Evolutionary conservation across 1,140 invertebrate species (phyloP).

Genomic region (Periplaneta americana): DNA sequence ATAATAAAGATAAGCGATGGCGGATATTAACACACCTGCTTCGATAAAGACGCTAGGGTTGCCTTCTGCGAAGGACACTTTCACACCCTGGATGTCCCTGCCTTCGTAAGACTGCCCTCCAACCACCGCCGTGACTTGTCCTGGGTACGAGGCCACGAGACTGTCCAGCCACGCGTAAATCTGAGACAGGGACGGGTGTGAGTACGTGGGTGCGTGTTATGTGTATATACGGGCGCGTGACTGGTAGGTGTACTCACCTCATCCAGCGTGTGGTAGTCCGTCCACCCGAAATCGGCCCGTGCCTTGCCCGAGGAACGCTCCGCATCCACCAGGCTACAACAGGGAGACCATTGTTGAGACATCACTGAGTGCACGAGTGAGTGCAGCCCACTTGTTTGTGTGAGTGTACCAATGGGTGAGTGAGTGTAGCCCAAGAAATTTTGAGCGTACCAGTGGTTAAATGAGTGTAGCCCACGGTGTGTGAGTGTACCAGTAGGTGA

Average conservation of each 20-base stretch:
- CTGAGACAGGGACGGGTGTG: neutral
- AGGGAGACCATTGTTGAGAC: too few species aligned
- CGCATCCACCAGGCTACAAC: neutral
- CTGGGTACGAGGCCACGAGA: neutral
- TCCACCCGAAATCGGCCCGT: constrained; percentile 11
- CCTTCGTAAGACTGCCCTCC: constrained; percentile 4
- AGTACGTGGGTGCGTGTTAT: neutral
- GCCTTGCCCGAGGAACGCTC: neutral
- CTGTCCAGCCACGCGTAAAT: constrained; percentile 12
- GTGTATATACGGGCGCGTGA: neutral
- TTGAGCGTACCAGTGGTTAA: too few species aligned
- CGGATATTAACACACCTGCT: too few species aligned
- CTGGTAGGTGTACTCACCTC: constrained; percentile 4
- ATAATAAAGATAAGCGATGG: too few species aligned
- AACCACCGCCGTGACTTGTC: neutral
- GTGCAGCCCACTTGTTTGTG: too few species aligned
- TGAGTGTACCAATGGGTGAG: too few species aligned
- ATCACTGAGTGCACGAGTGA: too few species aligned
- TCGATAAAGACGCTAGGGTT: constrained; percentile 10
- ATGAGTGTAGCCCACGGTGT: too few species aligned
- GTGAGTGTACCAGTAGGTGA: too few species aligned
- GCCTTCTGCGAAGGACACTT: constrained; percentile 8
- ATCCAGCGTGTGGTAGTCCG: constrained; percentile 14
- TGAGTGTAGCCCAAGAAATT: too few species aligned
- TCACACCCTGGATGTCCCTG: constrained; percentile 7